Base-by-base conservation (phyloP, 1,140 invertebrate species). In the Catajapyx aquilonaris region DNA sequence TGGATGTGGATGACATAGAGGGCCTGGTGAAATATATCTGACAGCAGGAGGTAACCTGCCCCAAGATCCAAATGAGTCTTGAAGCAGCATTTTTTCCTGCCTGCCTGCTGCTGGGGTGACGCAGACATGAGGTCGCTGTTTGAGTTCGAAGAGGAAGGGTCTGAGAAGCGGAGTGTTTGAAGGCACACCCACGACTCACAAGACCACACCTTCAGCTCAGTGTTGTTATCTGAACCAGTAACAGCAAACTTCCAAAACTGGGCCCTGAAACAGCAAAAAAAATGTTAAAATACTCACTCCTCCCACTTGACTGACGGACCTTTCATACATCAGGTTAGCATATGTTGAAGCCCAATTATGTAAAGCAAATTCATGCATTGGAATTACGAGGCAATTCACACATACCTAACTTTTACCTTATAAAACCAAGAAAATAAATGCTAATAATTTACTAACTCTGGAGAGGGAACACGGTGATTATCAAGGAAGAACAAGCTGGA, bases 191-290 rank as follows among this genome's bases (percentile, higher is more conserved):
- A 95, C 0, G 80, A 67, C 50, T 90, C 79, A 55, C 90, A 95
- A 5, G 81, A 84, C 86, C 88, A 94, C 17, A 95, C 60, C 59
- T 91, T 94, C 11, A 95, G 60, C 50, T 86, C 83, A 0, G 79
- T 75, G 57, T 93, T 93, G 50, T 86, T 72, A 42, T 84, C 73
- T 7, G 80, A 76, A 1, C 85, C 85, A 2, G 88, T 94, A 13
- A 96, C 65, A 3, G 81, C 81, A 62, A 79, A 91, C 52, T 88
- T 87, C 90, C 90, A 96, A 55, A 88, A 84, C 52, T 83, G 78
- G 13, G 69, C 70, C 47, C 77, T 83, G 53, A 13, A 60, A 55
- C 41, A 40, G 23, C 40, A 35, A 43, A 21, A 41, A 38, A 17
- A n/a, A n/a, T n/a, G n/a, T n/a, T n/a, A n/a, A n/a, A n/a, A n/a